These are phyloP conservation scores for Papilio dardanus DNA, from an alignment of 1,140 invertebrate species.

Conservation along the genomic window DNA sequence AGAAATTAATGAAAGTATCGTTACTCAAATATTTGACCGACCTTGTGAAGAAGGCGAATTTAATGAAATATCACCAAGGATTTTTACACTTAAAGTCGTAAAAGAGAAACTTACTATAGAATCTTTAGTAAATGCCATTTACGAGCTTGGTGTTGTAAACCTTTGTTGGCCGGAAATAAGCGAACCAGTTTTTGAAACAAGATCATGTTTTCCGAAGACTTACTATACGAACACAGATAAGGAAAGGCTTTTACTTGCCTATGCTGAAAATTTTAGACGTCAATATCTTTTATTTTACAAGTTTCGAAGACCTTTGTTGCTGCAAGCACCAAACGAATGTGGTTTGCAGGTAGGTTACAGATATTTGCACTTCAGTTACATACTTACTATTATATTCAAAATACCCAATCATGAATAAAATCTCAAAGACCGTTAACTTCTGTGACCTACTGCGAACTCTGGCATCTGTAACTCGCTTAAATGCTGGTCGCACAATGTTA, in stretches of 20 bases:
- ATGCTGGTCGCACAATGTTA: too few species aligned
- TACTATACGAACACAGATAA: constrained; percentile 90
- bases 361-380: neutral
- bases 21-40: constrained; percentile 61
- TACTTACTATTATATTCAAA: too few species aligned
- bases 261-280: constrained; percentile 92
- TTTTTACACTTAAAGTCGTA: constrained; percentile 63
- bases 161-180: constrained; percentile 77
- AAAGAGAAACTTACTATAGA: constrained; percentile 61
- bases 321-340: constrained; percentile 92
- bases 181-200: constrained; percentile 80
- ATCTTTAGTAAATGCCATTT: constrained; percentile 71
- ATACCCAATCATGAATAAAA: neutral
- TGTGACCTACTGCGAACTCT: neutral
- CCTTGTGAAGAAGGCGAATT: constrained; percentile 61
- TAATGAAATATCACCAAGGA: constrained; percentile 66
- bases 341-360: constrained; percentile 84
- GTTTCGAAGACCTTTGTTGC: constrained; percentile 87
- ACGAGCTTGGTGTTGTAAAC: constrained; percentile 73
- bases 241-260: constrained; percentile 89
- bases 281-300: constrained; percentile 88
- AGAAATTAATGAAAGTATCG: constrained; percentile 69
- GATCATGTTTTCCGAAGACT: constrained; percentile 85
- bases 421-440: neutral
- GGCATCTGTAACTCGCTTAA: too few species aligned